Conservation (phyloP, 2,888 invertebrate genomes). For the Rhingia campestris region DNA sequence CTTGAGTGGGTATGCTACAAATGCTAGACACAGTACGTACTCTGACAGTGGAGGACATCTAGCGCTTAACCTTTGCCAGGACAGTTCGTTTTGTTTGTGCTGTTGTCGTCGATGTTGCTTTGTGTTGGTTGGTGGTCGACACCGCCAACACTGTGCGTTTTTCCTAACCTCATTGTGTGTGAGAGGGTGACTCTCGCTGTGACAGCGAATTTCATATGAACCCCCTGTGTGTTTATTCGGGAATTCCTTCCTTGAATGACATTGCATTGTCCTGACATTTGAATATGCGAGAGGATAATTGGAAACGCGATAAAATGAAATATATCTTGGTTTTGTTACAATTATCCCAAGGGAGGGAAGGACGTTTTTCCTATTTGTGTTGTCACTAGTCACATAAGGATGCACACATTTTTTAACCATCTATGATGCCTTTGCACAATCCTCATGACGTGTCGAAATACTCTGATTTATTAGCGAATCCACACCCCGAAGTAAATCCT, state of each 20-base stretch:
- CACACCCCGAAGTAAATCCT: conserved; percentile 45
- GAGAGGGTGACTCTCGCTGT: conserved; percentile 23
- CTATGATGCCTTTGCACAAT: conserved; percentile 52
- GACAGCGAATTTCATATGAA: conserved; percentile 52
- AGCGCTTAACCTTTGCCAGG: conserved; percentile 62
- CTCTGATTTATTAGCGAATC: not conserved
- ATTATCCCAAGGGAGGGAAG: conserved; percentile 21
- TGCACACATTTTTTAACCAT: conserved; percentile 25
- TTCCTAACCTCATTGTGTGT: conserved; percentile 6
- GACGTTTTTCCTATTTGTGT: not conserved
- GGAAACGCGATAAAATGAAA: conserved; percentile 55
- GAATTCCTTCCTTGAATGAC: conserved; percentile 12
- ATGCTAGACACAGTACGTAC: conserved; percentile 18
- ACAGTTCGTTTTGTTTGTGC: conserved; percentile 63
- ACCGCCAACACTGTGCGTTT: conserved; percentile 58
- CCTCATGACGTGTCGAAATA: conserved; percentile 19
- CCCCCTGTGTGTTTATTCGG: conserved; percentile 44
- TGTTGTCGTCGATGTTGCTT: conserved; percentile 45
- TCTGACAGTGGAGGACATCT: conserved; percentile 41
- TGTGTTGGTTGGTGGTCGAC: conserved; percentile 52
- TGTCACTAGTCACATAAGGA: conserved; percentile 13
- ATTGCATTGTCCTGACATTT: conserved; percentile 35
- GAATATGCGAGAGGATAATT: conserved; percentile 51
- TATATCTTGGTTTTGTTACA: conserved; percentile 49
- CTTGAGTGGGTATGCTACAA: not conserved